Percentiles rank a stretch among this genome's conserved stretches.
Evolutionary conservation across 2,888 invertebrate genomes (phyloP).

Genomic region (Asteroscopus sphinx): DNA sequence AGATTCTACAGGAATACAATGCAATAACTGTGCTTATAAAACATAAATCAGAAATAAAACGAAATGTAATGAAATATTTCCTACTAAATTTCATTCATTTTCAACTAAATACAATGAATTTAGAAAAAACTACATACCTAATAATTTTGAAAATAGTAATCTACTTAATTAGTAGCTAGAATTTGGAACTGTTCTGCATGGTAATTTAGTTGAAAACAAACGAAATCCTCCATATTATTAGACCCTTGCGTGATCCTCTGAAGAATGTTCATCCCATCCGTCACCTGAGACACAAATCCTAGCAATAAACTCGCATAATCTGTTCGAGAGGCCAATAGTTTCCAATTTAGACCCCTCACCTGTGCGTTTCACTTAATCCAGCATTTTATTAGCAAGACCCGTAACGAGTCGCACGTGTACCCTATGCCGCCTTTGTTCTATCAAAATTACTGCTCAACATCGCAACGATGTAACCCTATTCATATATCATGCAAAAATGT

Average conservation of each 20-base stretch:
- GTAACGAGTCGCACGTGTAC: constrained; percentile 86
- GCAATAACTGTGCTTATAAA: no score
- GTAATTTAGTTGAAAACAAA: not conserved
- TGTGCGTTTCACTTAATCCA: constrained; percentile 83
- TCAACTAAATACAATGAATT: no score
- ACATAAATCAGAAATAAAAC: no score
- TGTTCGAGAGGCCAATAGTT: constrained; percentile 85
- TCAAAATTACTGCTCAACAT: constrained; percentile 66
- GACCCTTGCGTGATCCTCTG: constrained; percentile 16
- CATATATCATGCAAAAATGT: constrained; percentile 39
- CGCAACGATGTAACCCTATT: constrained; percentile 53
- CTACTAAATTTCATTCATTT: no score
- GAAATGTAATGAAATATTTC: no score
- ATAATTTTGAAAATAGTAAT: no score
- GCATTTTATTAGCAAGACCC: constrained; percentile 86
- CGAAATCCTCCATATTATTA: not conserved
- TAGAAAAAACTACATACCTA: no score
- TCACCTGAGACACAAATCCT: constrained; percentile 72
- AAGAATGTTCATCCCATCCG: constrained; percentile 67
- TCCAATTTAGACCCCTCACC: constrained; percentile 87
- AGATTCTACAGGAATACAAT: no score
- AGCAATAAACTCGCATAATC: constrained; percentile 70
- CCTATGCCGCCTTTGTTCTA: constrained; percentile 83
- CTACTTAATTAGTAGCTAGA: no score
- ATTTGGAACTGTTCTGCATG: no score